Evolutionary conservation across 1,140 invertebrate genomes (phyloP).

Genomic region (Drosophila sp.): DNA sequence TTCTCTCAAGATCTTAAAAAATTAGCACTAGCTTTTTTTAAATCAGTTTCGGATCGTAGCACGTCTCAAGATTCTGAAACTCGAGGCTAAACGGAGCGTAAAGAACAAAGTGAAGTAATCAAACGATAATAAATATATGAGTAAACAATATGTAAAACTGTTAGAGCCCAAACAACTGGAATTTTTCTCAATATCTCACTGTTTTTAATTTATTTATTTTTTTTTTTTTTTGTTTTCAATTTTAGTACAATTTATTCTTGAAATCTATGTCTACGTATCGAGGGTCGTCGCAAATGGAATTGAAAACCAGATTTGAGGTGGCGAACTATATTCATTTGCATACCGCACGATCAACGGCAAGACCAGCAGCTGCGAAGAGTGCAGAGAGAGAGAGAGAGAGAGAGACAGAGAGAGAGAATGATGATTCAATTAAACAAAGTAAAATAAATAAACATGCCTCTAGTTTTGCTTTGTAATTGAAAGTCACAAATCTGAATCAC

Average conservation of each 20-base stretch:
- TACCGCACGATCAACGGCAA: conserved; percentile 7
- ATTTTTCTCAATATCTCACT: not conserved
- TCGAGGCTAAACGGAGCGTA: not conserved
- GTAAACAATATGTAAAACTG: conserved; percentile 4
- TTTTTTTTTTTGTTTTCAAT: not conserved
- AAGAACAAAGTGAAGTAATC: conserved; percentile 3
- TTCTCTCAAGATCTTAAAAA: not conserved
- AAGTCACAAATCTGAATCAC: conserved; percentile 22
- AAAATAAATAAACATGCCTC: conserved; percentile 18
- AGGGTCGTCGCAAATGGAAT: conserved; percentile 12
- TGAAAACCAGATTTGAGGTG: conserved; percentile 30
- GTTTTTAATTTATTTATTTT: not conserved
- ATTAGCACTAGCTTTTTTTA: not conserved
- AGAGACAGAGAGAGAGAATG: not conserved
- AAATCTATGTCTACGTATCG: not conserved
- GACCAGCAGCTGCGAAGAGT: too few species aligned
- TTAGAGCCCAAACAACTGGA: conserved; percentile 12
- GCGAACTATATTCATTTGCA: conserved; percentile 37
- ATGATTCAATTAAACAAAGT: conserved; percentile 43
- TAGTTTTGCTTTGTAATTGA: not conserved
- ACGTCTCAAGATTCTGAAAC: not conserved
- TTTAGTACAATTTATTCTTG: not conserved
- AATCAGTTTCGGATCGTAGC: not conserved
- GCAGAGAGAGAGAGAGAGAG: not conserved
- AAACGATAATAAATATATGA: conserved; percentile 15